These are phyloP conservation scores for Cephalopachus bancanus DNA, from an alignment of 2,797 vertebrate genomes.

Conservation along the genomic window DNA sequence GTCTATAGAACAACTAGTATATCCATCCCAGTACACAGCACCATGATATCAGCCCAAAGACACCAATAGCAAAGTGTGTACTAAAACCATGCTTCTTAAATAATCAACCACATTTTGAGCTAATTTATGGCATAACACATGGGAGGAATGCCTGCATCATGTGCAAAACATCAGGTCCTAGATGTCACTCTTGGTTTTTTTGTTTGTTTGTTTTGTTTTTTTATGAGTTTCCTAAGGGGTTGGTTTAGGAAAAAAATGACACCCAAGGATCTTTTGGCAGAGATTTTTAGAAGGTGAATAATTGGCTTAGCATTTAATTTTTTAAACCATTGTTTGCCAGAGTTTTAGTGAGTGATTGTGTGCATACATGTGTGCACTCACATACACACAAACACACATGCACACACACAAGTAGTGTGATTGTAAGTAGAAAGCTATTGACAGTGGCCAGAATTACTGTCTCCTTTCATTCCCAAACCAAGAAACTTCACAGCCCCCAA, in stretches of 20 bases:
- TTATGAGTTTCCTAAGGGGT: background rate
- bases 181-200: background rate
- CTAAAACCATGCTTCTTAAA: background rate
- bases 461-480: conserved; percentile 71
- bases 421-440: too few species aligned
- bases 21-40: background rate
- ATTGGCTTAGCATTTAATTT: background rate
- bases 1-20: background rate
- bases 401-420: background rate
- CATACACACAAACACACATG: too few species aligned
- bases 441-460: background rate
- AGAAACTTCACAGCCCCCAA: conserved; percentile 21
- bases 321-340: background rate
- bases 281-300: background rate
- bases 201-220: background rate
- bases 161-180: background rate
- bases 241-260: background rate
- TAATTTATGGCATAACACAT: background rate
- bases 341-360: background rate
- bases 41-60: rapidly evolving
- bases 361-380: rapidly evolving
- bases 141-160: background rate
- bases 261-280: rapidly evolving
- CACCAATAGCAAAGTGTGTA: rapidly evolving
- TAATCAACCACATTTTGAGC: background rate